Percentiles rank a stretch among this genome's conserved stretches.
phyloP scores from a whole-genome alignment of 2,113 vertebrate genomes.

The Anarhynchus alexandrinus region DNA sequence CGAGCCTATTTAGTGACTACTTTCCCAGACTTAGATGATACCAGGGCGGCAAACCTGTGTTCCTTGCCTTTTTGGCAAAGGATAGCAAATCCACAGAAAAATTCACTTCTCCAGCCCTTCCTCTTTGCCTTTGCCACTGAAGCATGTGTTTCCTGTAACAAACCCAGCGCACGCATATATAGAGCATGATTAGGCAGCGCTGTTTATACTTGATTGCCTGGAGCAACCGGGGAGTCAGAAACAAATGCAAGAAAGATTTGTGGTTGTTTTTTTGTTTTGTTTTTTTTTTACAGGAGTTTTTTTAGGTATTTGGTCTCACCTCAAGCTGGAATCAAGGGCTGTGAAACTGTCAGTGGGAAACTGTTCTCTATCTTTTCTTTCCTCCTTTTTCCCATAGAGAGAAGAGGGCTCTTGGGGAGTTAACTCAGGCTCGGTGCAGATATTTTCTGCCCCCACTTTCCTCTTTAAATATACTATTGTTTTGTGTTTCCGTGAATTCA shows the following conservation, averaged over 20 bases:
- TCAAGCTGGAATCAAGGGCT: not conserved
- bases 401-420: not conserved
- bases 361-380: not conserved
- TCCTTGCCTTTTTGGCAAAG: not conserved
- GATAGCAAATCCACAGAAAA: not conserved
- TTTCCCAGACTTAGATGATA: not conserved
- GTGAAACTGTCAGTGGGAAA: not conserved
- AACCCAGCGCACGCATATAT: not conserved
- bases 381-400: not conserved
- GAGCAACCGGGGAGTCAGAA: not conserved
- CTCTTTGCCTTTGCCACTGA: not conserved
- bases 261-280: too few relatives aligned
- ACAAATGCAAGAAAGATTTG: not conserved
- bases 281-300: not conserved
- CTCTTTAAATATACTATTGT: not conserved
- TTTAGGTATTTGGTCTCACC: not conserved
- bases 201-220: not conserved
- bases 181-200: not conserved
- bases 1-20: not conserved
- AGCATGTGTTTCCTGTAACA: constrained; percentile 27
- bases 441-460: not conserved
- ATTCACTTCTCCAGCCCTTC: constrained; percentile 19
- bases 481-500: constrained; percentile 1
- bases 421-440: not conserved
- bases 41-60: not conserved